Base-by-base conservation (phyloP, 1,140 invertebrate genomes). In the Drosophila kanapiae region DNA sequence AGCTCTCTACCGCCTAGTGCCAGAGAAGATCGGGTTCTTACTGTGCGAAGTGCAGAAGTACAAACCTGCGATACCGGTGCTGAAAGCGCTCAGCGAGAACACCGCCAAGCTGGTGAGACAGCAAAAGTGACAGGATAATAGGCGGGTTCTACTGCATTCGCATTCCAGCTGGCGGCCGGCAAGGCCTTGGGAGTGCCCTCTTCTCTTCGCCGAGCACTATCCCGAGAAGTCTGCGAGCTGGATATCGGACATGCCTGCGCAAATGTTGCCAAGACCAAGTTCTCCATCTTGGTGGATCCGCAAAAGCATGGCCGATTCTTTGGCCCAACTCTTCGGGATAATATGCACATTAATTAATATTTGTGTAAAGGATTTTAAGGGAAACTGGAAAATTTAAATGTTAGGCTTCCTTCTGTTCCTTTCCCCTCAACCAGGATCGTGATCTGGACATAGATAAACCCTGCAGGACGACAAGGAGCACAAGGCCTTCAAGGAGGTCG, bases 11-110 rank as follows among this genome's bases (percentile, higher is more conserved):
- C 85, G 85, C 3, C 42, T 90, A 1, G 11, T 60, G 16, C 58
- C 82, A 8, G 31, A 48, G 8, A 94, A 93, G 82, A 96, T 96
- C 4, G 95, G 95, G 5, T 94, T 98, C 58, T 94, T 98, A 37
- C 93, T 98, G 51, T 98, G 97, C 91, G 97, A 98, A 88, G 94
- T 98, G 23, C 97, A 98, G 92, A 97, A 95, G 79, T 98, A 98
- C 88, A 93, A 95, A 33, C 95, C 94, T 9, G 95, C 94, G 9
- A 96, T 98, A 72, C 94, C 95, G 75, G 45, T 82, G 18, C 94
- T 97, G 82, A 94, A 95, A 5, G 95, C 96, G 91, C 95, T 98
- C 16, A 94, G 97, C 1, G 93, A 94, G 74, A 96, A 96, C 59
- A 95, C 96, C 1, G 94, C 94, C 38, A 96, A 97, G 94, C 94